Evolutionary conservation across 2,888 invertebrate genomes (phyloP).

Genomic region (Rhagonycha fulva): DNA sequence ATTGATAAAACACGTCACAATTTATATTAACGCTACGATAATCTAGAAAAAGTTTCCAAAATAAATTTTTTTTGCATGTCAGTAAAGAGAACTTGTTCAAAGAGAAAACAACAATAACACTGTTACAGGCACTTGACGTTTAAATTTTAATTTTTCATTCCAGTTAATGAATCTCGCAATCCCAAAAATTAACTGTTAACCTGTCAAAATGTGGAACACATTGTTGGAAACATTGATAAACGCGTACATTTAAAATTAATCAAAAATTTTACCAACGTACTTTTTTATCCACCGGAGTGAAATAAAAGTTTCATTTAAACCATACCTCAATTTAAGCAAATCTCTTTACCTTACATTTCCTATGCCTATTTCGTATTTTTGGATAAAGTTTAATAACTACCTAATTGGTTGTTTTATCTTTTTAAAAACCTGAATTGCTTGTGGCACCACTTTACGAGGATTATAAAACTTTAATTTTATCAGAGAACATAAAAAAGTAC

Average conservation of each 20-base stretch:
- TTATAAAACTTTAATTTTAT: neutral
- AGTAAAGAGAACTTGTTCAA: neutral
- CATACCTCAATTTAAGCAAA: neutral
- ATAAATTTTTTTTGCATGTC: neutral
- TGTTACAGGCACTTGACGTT: neutral
- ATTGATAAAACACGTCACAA: neutral
- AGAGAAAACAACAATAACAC: neutral
- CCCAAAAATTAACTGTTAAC: neutral
- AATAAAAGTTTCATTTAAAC: neutral
- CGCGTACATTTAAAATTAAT: neutral
- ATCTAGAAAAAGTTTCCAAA: neutral
- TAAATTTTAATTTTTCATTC: neutral
- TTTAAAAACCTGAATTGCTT: neutral
- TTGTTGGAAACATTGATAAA: neutral
- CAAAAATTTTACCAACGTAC: neutral
- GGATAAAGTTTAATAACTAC: neutral
- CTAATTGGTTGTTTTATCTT: neutral
- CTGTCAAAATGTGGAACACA: neutral
- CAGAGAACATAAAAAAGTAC: neutral
- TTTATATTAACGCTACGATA: neutral
- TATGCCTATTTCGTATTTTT: neutral
- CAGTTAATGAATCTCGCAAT: neutral
- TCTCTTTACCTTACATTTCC: neutral
- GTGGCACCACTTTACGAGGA: neutral
- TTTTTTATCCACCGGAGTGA: neutral